Evolutionary conservation across 1,140 invertebrate species (phyloP).

Genomic region (Tyrophagus putrescentiae): DNA sequence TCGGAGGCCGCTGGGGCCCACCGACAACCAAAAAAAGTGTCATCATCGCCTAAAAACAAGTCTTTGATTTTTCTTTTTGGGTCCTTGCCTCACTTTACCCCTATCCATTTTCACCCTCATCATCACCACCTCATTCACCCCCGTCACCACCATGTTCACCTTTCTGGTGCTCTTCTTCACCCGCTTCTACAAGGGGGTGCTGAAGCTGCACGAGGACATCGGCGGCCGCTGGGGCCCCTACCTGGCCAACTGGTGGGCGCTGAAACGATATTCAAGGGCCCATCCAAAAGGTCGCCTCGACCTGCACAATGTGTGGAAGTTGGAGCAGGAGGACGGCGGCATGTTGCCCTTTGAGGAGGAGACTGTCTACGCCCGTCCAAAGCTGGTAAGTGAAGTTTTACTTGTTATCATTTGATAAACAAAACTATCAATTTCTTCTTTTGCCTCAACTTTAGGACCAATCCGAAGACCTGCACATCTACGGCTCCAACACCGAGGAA

Average conservation of each 20-base stretch:
- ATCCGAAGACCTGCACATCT: neutral
- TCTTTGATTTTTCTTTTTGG: too few species aligned
- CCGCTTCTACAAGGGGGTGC: neutral
- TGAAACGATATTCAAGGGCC: neutral
- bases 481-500: neutral
- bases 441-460: neutral
- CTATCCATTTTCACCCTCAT: too few species aligned
- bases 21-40: too few species aligned
- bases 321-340: neutral
- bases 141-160: too few species aligned
- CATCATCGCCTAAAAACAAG: too few species aligned
- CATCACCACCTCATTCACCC: too few species aligned
- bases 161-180: too few species aligned
- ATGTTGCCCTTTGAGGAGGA: neutral
- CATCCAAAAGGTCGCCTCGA: neutral
- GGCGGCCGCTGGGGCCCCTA: neutral
- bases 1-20: neutral
- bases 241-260: neutral
- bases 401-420: neutral
- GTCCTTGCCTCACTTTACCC: too few species aligned
- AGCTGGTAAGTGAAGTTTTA: neutral
- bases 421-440: too few species aligned
- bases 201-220: neutral
- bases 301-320: neutral
- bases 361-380: neutral